Percentiles rank a stretch among this genome's conserved stretches.
Evolutionary conservation across 2,888 invertebrate genomes (phyloP).

Genomic region (Blera fallax): DNA sequence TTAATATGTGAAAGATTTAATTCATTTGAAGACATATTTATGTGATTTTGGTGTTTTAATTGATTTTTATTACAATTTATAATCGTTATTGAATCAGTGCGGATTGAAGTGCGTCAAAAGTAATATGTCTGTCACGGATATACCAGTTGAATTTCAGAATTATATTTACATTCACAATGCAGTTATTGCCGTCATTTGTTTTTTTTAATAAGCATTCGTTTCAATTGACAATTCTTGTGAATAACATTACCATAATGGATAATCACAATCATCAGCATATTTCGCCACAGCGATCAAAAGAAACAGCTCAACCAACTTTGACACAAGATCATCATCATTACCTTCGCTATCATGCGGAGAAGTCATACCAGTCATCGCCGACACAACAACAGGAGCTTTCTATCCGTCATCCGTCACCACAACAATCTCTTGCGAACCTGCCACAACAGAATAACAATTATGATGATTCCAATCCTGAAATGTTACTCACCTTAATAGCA

Average conservation of each 20-base stretch:
- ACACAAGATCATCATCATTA: constrained; percentile 41
- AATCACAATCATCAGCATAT: constrained; percentile 21
- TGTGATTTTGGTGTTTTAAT: neutral
- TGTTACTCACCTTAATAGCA: constrained; percentile 91
- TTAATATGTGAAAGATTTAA: neutral
- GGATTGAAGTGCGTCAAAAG: constrained; percentile 5
- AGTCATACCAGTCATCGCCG: constrained; percentile 6
- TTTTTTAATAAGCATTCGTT: constrained; percentile 5
- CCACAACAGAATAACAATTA: constrained; percentile 72
- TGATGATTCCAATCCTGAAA: constrained; percentile 90
- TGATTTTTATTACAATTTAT: neutral
- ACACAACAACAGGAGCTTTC: constrained; percentile 2
- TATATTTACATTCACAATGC: constrained; percentile 5
- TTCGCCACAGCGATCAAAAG: constrained; percentile 9
- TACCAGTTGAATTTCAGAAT: neutral
- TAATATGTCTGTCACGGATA: neutral
- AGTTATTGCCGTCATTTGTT: neutral
- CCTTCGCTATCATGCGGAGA: constrained; percentile 15
- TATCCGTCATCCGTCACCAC: constrained; percentile 21
- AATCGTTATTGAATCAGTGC: neutral
- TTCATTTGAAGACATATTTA: neutral
- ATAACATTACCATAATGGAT: constrained; percentile 28
- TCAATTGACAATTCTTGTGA: neutral
- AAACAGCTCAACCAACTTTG: constrained; percentile 3
- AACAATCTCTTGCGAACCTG: constrained; percentile 62